These are phyloP conservation scores for Hippoglossus hippoglossus DNA, from an alignment of 2,797 vertebrate genomes.

Conservation along the genomic window DNA sequence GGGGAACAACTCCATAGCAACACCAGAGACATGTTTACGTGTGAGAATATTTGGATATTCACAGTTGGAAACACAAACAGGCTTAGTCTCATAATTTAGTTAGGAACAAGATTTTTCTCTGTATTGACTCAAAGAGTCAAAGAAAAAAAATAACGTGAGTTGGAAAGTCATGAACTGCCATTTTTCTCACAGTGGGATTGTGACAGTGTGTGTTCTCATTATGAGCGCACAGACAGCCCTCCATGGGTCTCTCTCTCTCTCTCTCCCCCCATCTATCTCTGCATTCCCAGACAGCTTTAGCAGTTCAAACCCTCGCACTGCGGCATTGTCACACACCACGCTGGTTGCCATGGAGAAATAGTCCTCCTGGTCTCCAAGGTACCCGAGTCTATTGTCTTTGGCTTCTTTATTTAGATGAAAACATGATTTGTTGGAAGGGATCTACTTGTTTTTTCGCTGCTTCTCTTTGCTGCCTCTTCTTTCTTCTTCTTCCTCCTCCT, in stretches of 20 bases:
- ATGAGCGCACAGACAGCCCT: conserved; percentile 72
- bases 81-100: conserved; percentile 68
- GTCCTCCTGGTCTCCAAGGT: conserved; percentile 89
- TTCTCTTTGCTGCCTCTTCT: conserved; percentile 67
- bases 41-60: conserved; percentile 64
- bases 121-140: conserved; percentile 67
- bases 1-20: conserved; percentile 73
- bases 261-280: conserved; percentile 75
- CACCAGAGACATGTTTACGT: conserved; percentile 65
- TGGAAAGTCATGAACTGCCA: conserved; percentile 80
- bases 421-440: conserved; percentile 85
- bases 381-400: conserved; percentile 88
- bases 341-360: conserved; percentile 90
- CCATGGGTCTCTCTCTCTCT: conserved; percentile 70
- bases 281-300: conserved; percentile 84
- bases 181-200: conserved; percentile 74
- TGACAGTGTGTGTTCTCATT: conserved; percentile 84
- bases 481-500: conserved; percentile 68
- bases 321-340: conserved; percentile 84
- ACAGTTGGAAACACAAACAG: conserved; percentile 66
- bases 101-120: conserved; percentile 59
- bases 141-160: conserved; percentile 67
- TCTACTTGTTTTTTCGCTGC: conserved; percentile 73
- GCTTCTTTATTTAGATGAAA: conserved; percentile 89
- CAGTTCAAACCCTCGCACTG: conserved; percentile 84